Evolutionary conservation across 2,888 invertebrate genomes (phyloP).

Genomic region (Dolichomitus sp.): DNA sequence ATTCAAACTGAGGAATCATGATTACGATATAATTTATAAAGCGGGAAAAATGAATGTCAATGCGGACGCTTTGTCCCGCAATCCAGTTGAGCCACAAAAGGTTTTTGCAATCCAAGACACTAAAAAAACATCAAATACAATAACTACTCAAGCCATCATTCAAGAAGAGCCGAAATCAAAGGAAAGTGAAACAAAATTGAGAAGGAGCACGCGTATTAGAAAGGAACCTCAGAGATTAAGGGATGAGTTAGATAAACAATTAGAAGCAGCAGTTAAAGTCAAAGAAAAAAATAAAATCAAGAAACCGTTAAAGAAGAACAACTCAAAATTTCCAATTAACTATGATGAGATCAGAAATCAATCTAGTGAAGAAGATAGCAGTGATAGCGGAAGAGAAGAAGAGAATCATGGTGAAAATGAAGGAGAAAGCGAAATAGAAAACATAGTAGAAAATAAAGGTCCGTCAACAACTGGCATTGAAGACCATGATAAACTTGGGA

Average conservation of each 20-base stretch:
- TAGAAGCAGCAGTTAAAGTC: neutral
- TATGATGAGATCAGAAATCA: too few relatives aligned
- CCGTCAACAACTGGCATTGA: too few relatives aligned
- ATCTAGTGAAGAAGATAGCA: too few relatives aligned
- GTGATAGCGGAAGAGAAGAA: too few relatives aligned
- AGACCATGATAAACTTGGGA: too few relatives aligned
- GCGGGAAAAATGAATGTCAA: constrained; percentile 22
- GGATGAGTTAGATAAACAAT: neutral
- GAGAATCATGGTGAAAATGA: neutral
- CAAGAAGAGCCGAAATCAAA: neutral
- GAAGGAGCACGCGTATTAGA: neutral
- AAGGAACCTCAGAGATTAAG: neutral
- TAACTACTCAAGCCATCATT: neutral
- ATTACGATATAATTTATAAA: constrained; percentile 40
- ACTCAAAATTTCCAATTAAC: neutral
- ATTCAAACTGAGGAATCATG: constrained; percentile 31
- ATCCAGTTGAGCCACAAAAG: constrained; percentile 36
- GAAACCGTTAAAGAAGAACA: neutral
- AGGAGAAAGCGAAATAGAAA: neutral
- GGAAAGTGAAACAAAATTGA: neutral
- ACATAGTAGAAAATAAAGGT: neutral
- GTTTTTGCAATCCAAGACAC: neutral
- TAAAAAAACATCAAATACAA: neutral
- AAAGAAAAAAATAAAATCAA: neutral
- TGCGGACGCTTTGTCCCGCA: constrained; percentile 48